A percentile compares a stretch with the other conserved stretches of the same genome.
Evolutionary conservation across 2,888 invertebrate genomes (phyloP).

Genomic region (Xestobium rufovillosum): DNA sequence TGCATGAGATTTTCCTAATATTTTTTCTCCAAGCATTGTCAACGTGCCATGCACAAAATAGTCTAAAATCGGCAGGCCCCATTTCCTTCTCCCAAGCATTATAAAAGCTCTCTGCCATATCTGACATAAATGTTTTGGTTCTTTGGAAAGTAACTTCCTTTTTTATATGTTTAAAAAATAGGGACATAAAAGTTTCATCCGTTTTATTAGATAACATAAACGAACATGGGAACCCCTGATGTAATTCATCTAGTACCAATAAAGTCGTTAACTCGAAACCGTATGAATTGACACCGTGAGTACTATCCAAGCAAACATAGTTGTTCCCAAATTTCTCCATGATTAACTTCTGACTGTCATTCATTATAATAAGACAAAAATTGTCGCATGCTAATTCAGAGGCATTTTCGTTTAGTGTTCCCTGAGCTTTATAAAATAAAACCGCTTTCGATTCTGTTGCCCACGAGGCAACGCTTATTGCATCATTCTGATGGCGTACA

Average conservation of each 20-base stretch:
- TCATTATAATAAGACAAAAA: slow-evolving; percentile 26
- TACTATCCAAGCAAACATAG: slow-evolving; percentile 19
- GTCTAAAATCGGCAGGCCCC: slow-evolving; percentile 12
- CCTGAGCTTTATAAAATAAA: slow-evolving; percentile 23
- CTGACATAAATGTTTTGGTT: slow-evolving; percentile 22
- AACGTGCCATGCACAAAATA: slow-evolving; percentile 22
- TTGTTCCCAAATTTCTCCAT: slow-evolving; percentile 22
- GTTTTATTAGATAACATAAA: slow-evolving; percentile 20
- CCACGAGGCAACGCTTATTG: slow-evolving; percentile 20
- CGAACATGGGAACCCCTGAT: slow-evolving; percentile 19
- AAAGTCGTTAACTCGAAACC: slow-evolving; percentile 21
- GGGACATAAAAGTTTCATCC: slow-evolving; percentile 13
- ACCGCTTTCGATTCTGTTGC: slow-evolving; percentile 14
- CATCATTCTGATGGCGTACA: slow-evolving; percentile 18
- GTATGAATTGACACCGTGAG: slow-evolving; percentile 21
- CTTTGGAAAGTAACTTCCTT: slow-evolving; percentile 12
- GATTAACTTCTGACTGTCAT: slow-evolving; percentile 22
- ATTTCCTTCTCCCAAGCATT: slow-evolving; percentile 23
- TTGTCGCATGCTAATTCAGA: slow-evolving; percentile 19
- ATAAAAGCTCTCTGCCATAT: slow-evolving; percentile 21
- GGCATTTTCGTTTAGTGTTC: slow-evolving; percentile 7
- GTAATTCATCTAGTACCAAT: slow-evolving; percentile 20
- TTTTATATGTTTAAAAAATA: slow-evolving; percentile 15
- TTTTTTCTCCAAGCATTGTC: slow-evolving; percentile 17
- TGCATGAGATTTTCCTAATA: slow-evolving; percentile 12